Base-by-base conservation (phyloP, 2,888 invertebrate species). In the Drosophila silvestris region DNA sequence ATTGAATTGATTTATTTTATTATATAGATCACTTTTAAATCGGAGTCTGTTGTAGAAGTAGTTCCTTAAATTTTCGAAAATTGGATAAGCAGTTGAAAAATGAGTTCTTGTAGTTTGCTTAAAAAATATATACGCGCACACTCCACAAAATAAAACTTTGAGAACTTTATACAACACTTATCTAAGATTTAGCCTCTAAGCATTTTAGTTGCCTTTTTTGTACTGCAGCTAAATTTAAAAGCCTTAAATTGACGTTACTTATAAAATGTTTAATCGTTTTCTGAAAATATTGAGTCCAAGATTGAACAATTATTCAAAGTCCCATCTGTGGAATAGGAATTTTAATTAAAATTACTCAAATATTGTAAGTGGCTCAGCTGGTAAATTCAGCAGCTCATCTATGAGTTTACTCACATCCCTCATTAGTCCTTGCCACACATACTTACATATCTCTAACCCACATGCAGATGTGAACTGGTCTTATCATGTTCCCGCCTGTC, bases 401-500 rank as follows among this genome's bases (percentile, higher is more conserved):
- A 28, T 30, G 1, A 32, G 59, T 9, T 60, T 28, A 32, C 32
- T 22, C 32, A 26, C 54, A 44, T 44, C 7, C 26, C 35, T 67
- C 28, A 57, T 63, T 47, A 52, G 54, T 26, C 33, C 30, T 51
- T 39, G 26, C 53, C 47, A n/a, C 57, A 67, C 37, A 37, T 58
- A 26, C 26, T 51, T 22, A 30, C 10, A 19, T 19, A 9, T 44
- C 3, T 22, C 33, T n/a, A 26, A 30, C 28, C 30, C 30, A 62
- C 22, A 30, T 74, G 58, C 70, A 57, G 69, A 57, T 66, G 56
- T 50, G 41, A 44, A 22, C 51, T 39, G 51, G 50, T 35, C 53
- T 47, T 53, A 64, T 67, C 69, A 60, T 62, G 37, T 26, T 51
- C 16, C 47, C 57, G 35, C 35, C 61, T 71, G 67, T 67, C 82